Percentiles rank a stretch among this genome's conserved stretches.
Conservation (phyloP, 2,888 invertebrate genomes). For the Rhimphoctona megacephalus region DNA sequence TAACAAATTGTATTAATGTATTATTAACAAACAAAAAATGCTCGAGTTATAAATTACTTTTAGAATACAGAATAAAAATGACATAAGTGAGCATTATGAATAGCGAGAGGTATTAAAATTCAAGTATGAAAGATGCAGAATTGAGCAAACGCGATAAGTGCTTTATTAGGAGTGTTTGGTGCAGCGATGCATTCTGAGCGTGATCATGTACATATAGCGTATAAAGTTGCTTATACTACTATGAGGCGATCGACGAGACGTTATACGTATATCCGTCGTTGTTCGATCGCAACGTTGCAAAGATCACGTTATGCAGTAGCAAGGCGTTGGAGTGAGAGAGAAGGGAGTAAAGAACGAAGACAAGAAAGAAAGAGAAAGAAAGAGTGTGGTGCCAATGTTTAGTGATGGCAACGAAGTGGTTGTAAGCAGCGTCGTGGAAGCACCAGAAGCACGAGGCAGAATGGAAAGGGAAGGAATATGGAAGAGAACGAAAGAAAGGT, state of each 20-base stretch:
- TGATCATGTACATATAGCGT: conserved; percentile 17
- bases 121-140: conserved; percentile 14
- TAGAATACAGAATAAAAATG: neutral
- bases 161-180: conserved; percentile 56
- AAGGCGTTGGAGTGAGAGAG: conserved; percentile 35
- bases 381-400: conserved; percentile 56
- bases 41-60: neutral
- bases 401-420: conserved; percentile 56
- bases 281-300: conserved; percentile 58
- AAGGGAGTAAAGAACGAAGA: conserved; percentile 55
- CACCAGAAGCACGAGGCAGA: conserved; percentile 61
- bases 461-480: conserved; percentile 14
- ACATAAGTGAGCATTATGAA: neutral
- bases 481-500: conserved; percentile 33
- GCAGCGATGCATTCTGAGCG: conserved; percentile 34
- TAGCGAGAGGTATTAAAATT: neutral
- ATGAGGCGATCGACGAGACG: conserved; percentile 39
- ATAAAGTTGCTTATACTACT: conserved; percentile 31
- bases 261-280: conserved; percentile 46
- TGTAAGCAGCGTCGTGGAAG: conserved; percentile 55
- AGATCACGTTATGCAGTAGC: conserved; percentile 51
- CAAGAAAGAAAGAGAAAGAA: conserved; percentile 39
- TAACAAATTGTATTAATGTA: too few relatives aligned
- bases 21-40: neutral
- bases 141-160: conserved; percentile 36